These are phyloP conservation scores for Apodemus speciosus DNA, from an alignment of 2,113 vertebrate species.

Conservation along the genomic window DNA sequence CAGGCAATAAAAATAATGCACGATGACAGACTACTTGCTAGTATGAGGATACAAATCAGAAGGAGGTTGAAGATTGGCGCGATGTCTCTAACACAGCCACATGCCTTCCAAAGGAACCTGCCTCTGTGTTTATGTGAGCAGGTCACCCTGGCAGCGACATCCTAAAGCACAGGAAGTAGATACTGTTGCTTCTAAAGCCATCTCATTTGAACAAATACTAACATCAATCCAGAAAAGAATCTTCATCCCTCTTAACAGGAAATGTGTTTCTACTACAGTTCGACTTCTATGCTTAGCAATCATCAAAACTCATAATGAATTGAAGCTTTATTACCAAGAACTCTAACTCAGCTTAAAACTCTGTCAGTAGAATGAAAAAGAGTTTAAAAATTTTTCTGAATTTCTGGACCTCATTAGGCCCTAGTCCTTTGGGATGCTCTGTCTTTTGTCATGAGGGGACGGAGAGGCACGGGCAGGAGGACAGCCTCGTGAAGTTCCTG, in stretches of 20 bases:
- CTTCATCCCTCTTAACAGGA: background rate
- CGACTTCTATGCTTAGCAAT: slow-evolving; percentile 20
- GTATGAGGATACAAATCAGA: slow-evolving; percentile 32
- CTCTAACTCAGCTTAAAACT: background rate
- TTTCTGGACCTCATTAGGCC: background rate
- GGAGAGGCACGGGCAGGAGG: background rate
- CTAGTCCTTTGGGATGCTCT: background rate
- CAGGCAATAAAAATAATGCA: slow-evolving; percentile 47
- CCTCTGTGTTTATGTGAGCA: background rate
- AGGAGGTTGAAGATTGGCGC: background rate
- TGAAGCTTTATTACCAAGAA: background rate
- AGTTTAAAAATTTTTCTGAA: background rate
- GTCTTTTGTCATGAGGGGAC: background rate
- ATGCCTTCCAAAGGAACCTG: background rate
- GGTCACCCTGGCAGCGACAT: background rate
- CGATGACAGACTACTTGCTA: slow-evolving; percentile 35
- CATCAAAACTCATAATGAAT: background rate
- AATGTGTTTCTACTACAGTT: slow-evolving; percentile 11
- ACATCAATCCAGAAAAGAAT: background rate
- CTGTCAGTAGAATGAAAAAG: background rate
- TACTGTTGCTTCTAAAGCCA: background rate
- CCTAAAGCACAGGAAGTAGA: background rate
- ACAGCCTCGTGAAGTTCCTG: background rate
- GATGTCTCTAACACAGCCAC: background rate
- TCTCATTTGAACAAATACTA: slow-evolving; percentile 4